Percentiles rank a stretch among this genome's conserved stretches.
Evolutionary conservation across 1,140 invertebrate species (phyloP).

Genomic region (Heliconius himera): DNA sequence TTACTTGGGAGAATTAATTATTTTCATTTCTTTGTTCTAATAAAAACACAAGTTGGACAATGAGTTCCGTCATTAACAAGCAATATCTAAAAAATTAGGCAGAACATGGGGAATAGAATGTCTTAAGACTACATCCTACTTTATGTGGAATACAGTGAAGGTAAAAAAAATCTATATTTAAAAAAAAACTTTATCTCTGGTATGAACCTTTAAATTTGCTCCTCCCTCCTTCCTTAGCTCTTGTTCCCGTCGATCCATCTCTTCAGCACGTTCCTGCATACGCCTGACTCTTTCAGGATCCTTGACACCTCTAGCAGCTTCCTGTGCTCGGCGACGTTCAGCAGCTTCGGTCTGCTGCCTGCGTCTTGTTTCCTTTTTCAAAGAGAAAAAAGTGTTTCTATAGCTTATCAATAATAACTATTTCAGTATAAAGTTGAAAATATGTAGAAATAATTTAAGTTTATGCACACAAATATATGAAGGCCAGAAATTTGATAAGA

Average conservation of each 20-base stretch:
- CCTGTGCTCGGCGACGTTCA: constrained; percentile 79
- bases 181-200: background rate
- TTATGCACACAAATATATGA: no score
- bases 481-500: background rate
- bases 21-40: no score
- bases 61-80: no score
- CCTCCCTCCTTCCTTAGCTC: constrained; percentile 62
- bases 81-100: no score
- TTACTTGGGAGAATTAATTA: no score
- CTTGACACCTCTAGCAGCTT: constrained; percentile 83
- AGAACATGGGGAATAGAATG: background rate
- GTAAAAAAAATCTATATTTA: background rate
- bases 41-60: no score
- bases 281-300: constrained; percentile 81
- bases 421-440: no score
- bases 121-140: background rate
- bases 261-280: constrained; percentile 79
- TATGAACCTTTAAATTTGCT: constrained; percentile 46
- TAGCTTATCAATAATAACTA: no score
- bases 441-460: no score
- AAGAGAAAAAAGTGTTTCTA: background rate
- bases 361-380: constrained; percentile 80
- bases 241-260: constrained; percentile 79
- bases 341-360: constrained; percentile 83
- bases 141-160: background rate